Percentiles rank a stretch among this genome's conserved stretches.
Conservation (phyloP, 1,140 invertebrate genomes). For the Heliconius melpomene region DNA sequence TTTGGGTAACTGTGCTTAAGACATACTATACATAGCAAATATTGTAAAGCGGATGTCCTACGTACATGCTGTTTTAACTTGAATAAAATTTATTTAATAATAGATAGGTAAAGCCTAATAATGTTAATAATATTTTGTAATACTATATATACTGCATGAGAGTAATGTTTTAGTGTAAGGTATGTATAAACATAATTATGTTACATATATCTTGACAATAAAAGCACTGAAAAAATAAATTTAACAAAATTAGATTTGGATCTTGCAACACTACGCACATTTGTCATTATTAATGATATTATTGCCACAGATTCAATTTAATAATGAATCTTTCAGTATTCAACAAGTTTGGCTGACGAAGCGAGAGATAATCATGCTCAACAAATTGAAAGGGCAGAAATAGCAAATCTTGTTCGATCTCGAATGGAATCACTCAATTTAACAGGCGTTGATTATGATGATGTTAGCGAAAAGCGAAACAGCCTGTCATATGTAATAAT, state of each 20-base stretch:
- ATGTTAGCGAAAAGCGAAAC: constrained; percentile 95
- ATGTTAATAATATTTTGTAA: neutral
- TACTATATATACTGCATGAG: neutral
- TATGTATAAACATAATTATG: neutral
- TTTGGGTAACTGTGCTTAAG: neutral
- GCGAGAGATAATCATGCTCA: constrained; percentile 92
- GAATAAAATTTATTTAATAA: neutral
- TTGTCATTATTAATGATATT: neutral
- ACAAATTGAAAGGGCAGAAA: constrained; percentile 96
- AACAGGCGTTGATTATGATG: constrained; percentile 94
- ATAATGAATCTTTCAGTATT: constrained; percentile 83
- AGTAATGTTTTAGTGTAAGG: neutral
- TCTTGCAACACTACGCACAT: neutral
- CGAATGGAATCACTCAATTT: constrained; percentile 96
- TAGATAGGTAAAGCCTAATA: neutral
- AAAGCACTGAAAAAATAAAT: neutral
- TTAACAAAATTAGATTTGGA: neutral
- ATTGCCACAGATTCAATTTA: constrained; percentile 9
- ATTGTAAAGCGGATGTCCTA: neutral
- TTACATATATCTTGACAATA: neutral
- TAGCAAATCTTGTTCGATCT: constrained; percentile 95
- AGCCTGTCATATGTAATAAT: constrained; percentile 98
- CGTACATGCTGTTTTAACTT: neutral
- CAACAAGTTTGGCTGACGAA: constrained; percentile 90
- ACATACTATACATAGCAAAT: neutral